Evolutionary conservation across 2,888 invertebrate genomes (phyloP).

Genomic region (Belgica antarctica): DNA sequence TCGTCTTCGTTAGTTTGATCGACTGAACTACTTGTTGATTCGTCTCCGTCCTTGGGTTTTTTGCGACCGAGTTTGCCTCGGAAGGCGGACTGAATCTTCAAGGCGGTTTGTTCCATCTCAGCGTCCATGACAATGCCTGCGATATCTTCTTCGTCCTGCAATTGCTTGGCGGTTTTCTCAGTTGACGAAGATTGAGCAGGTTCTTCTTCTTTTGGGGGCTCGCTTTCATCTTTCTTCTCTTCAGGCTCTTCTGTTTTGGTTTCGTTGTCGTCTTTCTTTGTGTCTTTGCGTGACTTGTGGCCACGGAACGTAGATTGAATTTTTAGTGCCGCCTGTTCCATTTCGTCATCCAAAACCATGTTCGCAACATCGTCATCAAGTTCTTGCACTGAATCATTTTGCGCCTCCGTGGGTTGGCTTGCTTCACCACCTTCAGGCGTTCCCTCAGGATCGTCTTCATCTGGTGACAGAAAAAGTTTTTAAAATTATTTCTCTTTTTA

Average conservation of each 20-base stretch:
- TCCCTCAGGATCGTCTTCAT: conserved; percentile 21
- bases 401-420: not conserved
- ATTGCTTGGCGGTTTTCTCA: conserved; percentile 33
- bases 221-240: conserved; percentile 9
- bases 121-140: conserved; percentile 33
- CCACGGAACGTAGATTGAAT: conserved; percentile 47
- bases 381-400: not conserved
- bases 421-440: not conserved
- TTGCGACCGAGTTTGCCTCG: conserved; percentile 37
- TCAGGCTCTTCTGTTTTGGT: conserved; percentile 18
- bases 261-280: conserved; percentile 30
- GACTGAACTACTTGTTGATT: conserved; percentile 7
- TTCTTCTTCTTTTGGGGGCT: not conserved
- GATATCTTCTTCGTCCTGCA: conserved; percentile 37
- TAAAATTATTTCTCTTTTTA: not conserved
- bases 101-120: conserved; percentile 40
- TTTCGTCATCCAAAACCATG: conserved; percentile 29
- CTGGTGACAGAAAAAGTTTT: not conserved
- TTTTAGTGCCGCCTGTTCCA: conserved; percentile 45
- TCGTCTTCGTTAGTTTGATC: conserved; percentile 2
- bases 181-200: conserved; percentile 11
- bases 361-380: conserved; percentile 34
- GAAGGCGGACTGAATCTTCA: conserved; percentile 46
- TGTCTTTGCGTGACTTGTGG: conserved; percentile 44
- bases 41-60: conserved; percentile 7